These are phyloP conservation scores for Drosophila azteca DNA, from an alignment of 1,140 invertebrate genomes.

Conservation along the genomic window DNA sequence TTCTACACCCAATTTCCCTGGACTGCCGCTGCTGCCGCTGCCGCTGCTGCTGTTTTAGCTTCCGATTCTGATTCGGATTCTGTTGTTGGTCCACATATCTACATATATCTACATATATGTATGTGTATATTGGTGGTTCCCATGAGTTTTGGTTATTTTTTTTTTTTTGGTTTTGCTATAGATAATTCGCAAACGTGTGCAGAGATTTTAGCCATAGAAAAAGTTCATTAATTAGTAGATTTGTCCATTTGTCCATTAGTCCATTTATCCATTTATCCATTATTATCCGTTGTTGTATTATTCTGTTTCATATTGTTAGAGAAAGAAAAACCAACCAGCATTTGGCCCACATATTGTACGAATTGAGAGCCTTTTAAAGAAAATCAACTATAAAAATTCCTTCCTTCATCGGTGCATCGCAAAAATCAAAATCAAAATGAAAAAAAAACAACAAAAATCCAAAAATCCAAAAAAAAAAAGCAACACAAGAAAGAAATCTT, in stretches of 20 bases:
- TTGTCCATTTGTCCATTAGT: conserved; percentile 29
- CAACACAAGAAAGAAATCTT: conserved; percentile 45
- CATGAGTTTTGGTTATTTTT: conserved; percentile 35
- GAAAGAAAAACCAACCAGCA: conserved; percentile 25
- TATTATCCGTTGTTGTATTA: conserved; percentile 45
- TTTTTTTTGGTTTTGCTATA: conserved; percentile 35
- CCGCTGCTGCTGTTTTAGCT: not conserved
- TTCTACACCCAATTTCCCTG: conserved; percentile 3
- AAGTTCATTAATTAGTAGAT: conserved; percentile 70
- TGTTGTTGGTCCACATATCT: conserved; percentile 7
- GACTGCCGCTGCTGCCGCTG: no score
- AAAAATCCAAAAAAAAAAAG: conserved; percentile 29
- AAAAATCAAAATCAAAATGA: conserved; percentile 7
- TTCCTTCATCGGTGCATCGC: conserved; percentile 76
- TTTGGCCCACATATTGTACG: conserved; percentile 31
- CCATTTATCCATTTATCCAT: conserved; percentile 45
- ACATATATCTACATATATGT: no score
- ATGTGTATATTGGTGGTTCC: conserved; percentile 21
- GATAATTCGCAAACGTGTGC: conserved; percentile 60
- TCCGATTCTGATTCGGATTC: conserved; percentile 23
- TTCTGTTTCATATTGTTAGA: conserved; percentile 40
- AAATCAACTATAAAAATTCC: conserved; percentile 36
- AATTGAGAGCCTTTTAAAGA: conserved; percentile 15
- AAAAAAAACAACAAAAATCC: conserved; percentile 20
- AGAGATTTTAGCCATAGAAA: conserved; percentile 59